Percentiles rank a stretch among this genome's conserved stretches.
Conservation (phyloP, 2,888 invertebrate species). For the Bembecia ichneumoniformis region DNA sequence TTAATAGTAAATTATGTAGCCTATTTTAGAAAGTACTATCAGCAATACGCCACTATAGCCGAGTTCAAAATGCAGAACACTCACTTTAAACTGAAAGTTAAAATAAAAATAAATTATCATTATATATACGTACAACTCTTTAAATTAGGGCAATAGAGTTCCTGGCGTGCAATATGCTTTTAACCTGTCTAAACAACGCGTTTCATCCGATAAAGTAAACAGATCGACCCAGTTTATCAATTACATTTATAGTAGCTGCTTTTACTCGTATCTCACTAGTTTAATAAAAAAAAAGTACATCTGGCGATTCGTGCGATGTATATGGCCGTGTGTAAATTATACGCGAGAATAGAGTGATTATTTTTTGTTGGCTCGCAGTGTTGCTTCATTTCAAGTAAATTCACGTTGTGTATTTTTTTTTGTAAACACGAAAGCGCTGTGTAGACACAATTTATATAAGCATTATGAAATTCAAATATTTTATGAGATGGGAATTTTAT, state of each 20-base stretch:
- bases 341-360: constrained; percentile 27
- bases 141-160: not conserved
- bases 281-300: constrained; percentile 20
- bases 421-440: no score
- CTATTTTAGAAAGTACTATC: no score
- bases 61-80: no score
- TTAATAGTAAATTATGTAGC: no score
- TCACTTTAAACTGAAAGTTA: no score
- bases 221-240: constrained; percentile 11
- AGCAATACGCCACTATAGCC: no score
- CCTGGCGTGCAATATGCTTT: constrained; percentile 3
- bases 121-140: not conserved
- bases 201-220: constrained; percentile 6
- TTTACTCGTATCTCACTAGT: constrained; percentile 16
- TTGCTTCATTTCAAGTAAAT: no score
- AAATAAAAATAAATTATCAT: no score
- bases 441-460: no score
- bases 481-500: no score
- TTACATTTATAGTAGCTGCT: constrained; percentile 14
- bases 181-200: constrained; percentile 10
- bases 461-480: no score
- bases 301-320: constrained; percentile 22
- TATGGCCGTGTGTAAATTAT: constrained; percentile 10
- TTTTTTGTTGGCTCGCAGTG: not conserved
- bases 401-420: no score